Evolutionary conservation across 2,113 vertebrate species (phyloP).

Genomic region (Laterallus jamaicensis): DNA sequence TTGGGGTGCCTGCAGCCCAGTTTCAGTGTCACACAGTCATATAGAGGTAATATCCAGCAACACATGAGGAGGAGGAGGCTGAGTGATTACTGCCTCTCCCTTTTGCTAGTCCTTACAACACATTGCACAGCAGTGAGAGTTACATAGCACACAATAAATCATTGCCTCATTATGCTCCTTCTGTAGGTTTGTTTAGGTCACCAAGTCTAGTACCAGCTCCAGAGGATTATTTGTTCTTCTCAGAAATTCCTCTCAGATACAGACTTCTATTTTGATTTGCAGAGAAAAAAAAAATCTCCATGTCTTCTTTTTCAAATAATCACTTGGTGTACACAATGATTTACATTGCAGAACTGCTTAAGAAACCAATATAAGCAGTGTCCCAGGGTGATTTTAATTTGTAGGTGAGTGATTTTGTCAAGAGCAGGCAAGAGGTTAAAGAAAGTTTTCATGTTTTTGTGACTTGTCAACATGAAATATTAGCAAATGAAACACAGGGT

Average conservation of each 20-base stretch:
- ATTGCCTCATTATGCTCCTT: constrained; percentile 59
- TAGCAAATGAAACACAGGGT: not conserved
- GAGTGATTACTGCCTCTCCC: constrained; percentile 13
- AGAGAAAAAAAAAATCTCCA: not conserved
- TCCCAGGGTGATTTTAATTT: constrained; percentile 8
- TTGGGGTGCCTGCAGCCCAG: not conserved
- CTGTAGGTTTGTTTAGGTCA: constrained; percentile 54
- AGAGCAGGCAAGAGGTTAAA: not conserved
- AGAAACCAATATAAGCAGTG: not conserved
- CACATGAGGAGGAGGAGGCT: not conserved
- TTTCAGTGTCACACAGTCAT: not conserved
- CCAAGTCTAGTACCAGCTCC: not conserved
- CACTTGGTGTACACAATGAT: not conserved
- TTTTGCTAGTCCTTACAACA: constrained; percentile 10
- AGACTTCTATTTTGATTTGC: not conserved
- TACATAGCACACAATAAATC: constrained; percentile 33
- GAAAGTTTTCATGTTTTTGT: not conserved
- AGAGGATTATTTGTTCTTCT: constrained; percentile 22
- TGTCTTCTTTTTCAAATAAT: not conserved
- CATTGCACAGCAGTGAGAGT: not conserved
- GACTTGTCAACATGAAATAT: not conserved
- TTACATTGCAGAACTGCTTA: not conserved
- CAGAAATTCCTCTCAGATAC: not conserved
- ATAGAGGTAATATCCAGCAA: constrained; percentile 15
- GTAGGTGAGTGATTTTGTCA: not conserved